A percentile compares a stretch with the other conserved stretches of the same genome.
Conservation (phyloP, 2,888 invertebrate genomes). For the Gortyna flavago region DNA sequence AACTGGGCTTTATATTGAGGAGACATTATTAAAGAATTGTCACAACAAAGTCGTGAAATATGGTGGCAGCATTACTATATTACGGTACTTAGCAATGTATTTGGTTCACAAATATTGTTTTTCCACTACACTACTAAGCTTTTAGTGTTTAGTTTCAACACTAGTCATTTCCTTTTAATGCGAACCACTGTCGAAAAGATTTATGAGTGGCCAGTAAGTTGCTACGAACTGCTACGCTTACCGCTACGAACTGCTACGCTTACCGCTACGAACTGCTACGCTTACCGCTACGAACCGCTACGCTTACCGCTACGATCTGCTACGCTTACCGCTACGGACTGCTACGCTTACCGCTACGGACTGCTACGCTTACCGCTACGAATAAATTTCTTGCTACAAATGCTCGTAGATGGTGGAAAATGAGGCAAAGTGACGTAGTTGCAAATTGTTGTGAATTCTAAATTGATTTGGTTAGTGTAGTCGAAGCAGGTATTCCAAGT, state of each 20-base stretch:
- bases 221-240: conserved; percentile 66
- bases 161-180: conserved; percentile 60
- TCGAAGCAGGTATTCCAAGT: conserved; percentile 66
- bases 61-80: conserved; percentile 1
- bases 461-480: conserved; percentile 64
- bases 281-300: conserved; percentile 64
- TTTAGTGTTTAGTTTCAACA: conserved; percentile 56
- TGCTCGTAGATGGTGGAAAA: conserved; percentile 34
- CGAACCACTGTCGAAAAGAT: conserved; percentile 53
- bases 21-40: not conserved
- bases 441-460: conserved; percentile 55
- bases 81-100: conserved; percentile 1
- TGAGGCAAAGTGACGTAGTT: conserved; percentile 62
- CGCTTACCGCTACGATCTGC: too few relatives aligned
- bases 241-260: conserved; percentile 65
- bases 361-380: conserved; percentile 64
- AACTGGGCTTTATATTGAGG: not conserved
- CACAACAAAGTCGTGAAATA: conserved; percentile 19
- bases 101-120: conserved; percentile 29
- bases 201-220: conserved; percentile 61
- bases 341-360: conserved; percentile 65
- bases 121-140: conserved; percentile 38
- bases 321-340: conserved; percentile 67
- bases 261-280: conserved; percentile 67
- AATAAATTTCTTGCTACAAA: conserved; percentile 57